Evolutionary conservation across 2,113 vertebrate species (phyloP).

Genomic region (Erythrolamprus reginae): DNA sequence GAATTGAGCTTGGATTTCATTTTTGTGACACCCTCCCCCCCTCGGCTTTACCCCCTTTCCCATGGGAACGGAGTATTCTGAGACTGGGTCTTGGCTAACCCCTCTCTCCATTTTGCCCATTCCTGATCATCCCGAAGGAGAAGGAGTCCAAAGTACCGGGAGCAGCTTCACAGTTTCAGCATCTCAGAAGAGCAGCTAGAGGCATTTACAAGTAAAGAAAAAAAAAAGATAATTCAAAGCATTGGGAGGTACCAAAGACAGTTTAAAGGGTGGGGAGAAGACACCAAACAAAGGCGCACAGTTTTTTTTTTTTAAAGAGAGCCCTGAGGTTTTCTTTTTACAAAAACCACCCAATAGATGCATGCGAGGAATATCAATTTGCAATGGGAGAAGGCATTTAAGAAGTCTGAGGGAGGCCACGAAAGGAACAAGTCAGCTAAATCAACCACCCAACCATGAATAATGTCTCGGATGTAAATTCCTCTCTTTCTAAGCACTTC

Average conservation of each 20-base stretch:
- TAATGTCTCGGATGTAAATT: slow-evolving; percentile 2
- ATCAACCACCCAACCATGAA: slow-evolving; percentile 12
- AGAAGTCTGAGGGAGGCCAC: background rate
- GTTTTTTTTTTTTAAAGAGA: background rate
- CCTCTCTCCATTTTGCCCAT: background rate
- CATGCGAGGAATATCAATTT: background rate
- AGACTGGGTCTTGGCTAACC: background rate
- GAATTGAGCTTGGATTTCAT: background rate
- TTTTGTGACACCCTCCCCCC: background rate
- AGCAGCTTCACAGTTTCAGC: background rate
- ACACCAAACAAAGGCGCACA: background rate
- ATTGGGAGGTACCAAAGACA: background rate
- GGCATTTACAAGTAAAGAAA: background rate
- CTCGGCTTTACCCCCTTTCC: background rate
- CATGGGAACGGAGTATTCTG: background rate
- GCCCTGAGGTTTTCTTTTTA: background rate
- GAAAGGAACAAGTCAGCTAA: background rate
- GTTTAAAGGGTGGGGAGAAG: background rate
- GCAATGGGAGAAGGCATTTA: background rate
- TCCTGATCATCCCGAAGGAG: background rate
- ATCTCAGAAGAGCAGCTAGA: too few species aligned
- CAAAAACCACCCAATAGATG: background rate
- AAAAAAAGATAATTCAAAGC: background rate
- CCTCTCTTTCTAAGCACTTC: background rate
- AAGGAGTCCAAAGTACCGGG: background rate